phyloP scores from a whole-genome alignment of 2,888 invertebrate species.

The Xanthorhoe designata region DNA sequence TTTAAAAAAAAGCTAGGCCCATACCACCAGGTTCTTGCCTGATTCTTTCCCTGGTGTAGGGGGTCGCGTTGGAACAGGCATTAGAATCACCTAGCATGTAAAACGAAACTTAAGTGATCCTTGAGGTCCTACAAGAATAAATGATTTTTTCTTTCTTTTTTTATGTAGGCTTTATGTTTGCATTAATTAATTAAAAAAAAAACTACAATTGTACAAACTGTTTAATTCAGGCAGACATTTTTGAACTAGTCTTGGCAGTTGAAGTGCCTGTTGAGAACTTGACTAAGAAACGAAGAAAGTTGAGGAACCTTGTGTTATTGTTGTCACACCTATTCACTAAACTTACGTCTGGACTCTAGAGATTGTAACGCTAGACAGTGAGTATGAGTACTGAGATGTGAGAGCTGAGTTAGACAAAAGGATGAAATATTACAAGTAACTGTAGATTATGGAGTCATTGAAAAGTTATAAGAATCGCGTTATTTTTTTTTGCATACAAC shows the following conservation, averaged over 20 bases:
- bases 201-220: too few relatives aligned
- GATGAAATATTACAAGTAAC: not conserved
- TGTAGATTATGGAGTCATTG: not conserved
- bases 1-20: too few relatives aligned
- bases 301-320: slow-evolving; percentile 19
- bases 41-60: too few relatives aligned
- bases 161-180: too few relatives aligned
- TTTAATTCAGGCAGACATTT: not conserved
- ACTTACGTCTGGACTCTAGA: slow-evolving; percentile 22
- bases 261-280: slow-evolving; percentile 3
- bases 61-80: too few relatives aligned
- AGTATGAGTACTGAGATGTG: not conserved
- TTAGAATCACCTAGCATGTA: too few relatives aligned
- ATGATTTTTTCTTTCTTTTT: too few relatives aligned
- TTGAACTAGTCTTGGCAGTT: not conserved
- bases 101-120: too few relatives aligned
- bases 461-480: not conserved
- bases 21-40: too few relatives aligned
- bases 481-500: not conserved
- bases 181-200: too few relatives aligned
- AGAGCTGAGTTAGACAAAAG: slow-evolving; percentile 3
- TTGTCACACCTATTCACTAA: slow-evolving; percentile 24
- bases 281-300: slow-evolving; percentile 3
- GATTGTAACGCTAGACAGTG: slow-evolving; percentile 1
- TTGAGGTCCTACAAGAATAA: too few relatives aligned